These are phyloP conservation scores for Drosophila sturtevanti DNA, from an alignment of 1,140 invertebrate species.

Conservation along the genomic window DNA sequence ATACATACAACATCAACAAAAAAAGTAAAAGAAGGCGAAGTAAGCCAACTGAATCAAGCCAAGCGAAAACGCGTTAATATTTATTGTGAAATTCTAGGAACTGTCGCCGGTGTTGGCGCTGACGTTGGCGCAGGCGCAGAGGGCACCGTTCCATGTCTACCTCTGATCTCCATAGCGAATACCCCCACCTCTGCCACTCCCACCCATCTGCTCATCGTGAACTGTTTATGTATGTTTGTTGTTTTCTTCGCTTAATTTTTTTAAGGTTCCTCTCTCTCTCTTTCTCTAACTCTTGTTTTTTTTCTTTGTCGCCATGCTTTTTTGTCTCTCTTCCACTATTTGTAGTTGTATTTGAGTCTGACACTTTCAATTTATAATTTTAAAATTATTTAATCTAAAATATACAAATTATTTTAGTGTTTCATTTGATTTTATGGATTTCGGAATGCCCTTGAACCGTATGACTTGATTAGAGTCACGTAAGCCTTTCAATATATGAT, in stretches of 20 bases:
- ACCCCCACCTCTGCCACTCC: neutral
- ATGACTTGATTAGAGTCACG: conserved; percentile 29
- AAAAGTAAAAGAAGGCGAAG: conserved; percentile 17
- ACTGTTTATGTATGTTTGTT: conserved; percentile 32
- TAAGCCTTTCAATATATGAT: conserved; percentile 13
- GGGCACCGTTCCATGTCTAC: conserved; percentile 1
- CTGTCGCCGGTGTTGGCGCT: conserved; percentile 31
- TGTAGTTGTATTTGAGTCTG: conserved; percentile 26
- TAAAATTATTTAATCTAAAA: neutral
- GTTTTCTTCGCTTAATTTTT: conserved; percentile 7
- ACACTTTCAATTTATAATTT: conserved; percentile 40
- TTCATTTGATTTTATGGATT: neutral
- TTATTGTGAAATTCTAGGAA: conserved; percentile 71
- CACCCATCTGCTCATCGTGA: neutral
- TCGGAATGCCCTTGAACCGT: neutral
- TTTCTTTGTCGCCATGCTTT: conserved; percentile 19
- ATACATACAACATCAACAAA: conserved; percentile 27
- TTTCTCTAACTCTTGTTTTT: conserved; percentile 1
- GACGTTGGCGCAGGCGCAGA: conserved; percentile 13
- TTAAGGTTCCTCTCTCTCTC: neutral
- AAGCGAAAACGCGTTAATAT: conserved; percentile 52
- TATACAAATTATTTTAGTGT: neutral
- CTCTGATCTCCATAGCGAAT: neutral
- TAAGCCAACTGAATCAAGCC: conserved; percentile 17
- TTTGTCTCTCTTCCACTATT: conserved; percentile 2